These are phyloP conservation scores for Ips typographus DNA, from an alignment of 1,140 invertebrate species.

Conservation along the genomic window DNA sequence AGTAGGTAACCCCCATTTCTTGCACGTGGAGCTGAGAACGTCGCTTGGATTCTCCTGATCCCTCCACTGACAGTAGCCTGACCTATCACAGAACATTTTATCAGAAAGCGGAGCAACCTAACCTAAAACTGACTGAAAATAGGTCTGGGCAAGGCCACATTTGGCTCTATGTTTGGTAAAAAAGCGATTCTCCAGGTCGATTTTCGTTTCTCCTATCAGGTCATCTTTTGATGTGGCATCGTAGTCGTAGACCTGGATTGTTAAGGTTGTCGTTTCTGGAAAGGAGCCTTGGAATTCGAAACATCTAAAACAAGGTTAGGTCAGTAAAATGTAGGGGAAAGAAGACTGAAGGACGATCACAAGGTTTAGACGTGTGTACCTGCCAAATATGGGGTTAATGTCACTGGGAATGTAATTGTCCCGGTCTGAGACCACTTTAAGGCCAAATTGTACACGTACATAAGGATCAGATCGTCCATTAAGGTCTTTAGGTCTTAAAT, in stretches of 20 bases:
- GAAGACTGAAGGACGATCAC: too few species aligned
- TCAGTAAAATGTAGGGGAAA: neutral
- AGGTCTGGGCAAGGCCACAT: conserved; percentile 73
- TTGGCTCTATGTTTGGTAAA: conserved; percentile 75
- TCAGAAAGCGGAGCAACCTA: conserved; percentile 16
- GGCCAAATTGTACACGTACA: conserved; percentile 67
- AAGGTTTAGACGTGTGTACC: conserved; percentile 52
- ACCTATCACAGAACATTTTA: conserved; percentile 44
- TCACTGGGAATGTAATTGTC: conserved; percentile 76
- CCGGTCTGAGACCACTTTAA: conserved; percentile 67
- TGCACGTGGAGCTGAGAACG: conserved; percentile 73
- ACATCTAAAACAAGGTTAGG: conserved; percentile 56
- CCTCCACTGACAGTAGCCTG: conserved; percentile 77
- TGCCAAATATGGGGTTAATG: conserved; percentile 85
- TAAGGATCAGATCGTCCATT: conserved; percentile 80
- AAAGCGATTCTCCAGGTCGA: conserved; percentile 87
- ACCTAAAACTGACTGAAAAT: conserved; percentile 58
- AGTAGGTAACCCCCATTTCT: conserved; percentile 60
- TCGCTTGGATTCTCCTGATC: conserved; percentile 72
- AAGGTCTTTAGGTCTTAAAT: conserved; percentile 73
- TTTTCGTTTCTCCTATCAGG: conserved; percentile 79
- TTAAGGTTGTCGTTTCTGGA: conserved; percentile 72
- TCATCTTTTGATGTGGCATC: conserved; percentile 72
- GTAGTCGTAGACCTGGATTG: conserved; percentile 75
- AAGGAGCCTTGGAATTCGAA: conserved; percentile 76